Conservation (phyloP, 2,888 invertebrate genomes). For the Tenodera sinensis region DNA sequence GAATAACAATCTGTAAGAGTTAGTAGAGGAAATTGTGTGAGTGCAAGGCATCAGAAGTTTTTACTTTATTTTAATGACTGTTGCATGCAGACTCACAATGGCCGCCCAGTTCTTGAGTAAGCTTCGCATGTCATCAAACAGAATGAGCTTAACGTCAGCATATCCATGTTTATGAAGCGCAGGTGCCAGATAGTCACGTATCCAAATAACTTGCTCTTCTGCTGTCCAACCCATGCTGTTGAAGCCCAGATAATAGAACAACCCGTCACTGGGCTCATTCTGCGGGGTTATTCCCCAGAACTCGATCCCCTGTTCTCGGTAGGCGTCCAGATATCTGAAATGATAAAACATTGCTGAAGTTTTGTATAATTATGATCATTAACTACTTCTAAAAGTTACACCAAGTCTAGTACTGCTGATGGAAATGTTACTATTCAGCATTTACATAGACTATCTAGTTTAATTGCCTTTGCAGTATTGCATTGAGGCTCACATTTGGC, state of each 20-base stretch:
- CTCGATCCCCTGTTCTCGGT: background rate
- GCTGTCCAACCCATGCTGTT: background rate
- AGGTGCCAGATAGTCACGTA: background rate
- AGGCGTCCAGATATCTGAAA: background rate
- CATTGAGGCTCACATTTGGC: no score
- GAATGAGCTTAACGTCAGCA: background rate
- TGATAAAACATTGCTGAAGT: background rate
- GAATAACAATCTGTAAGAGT: no score
- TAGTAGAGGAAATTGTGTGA: no score
- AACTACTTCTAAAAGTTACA: no score
- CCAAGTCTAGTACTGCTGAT: no score
- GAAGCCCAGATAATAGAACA: background rate
- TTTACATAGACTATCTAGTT: no score
- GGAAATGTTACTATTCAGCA: no score
- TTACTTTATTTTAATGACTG: no score
- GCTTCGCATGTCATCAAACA: background rate
- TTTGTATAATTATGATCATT: background rate
- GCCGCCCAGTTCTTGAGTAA: background rate
- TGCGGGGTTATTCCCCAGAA: background rate
- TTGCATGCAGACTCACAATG: background rate
- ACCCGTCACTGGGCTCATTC: background rate
- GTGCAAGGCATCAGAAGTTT: no score
- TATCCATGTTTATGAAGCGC: background rate
- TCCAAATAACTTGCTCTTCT: background rate
- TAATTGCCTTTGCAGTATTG: no score